Conservation (phyloP, 2,113 vertebrate species). For the Nesoenas mayeri region DNA sequence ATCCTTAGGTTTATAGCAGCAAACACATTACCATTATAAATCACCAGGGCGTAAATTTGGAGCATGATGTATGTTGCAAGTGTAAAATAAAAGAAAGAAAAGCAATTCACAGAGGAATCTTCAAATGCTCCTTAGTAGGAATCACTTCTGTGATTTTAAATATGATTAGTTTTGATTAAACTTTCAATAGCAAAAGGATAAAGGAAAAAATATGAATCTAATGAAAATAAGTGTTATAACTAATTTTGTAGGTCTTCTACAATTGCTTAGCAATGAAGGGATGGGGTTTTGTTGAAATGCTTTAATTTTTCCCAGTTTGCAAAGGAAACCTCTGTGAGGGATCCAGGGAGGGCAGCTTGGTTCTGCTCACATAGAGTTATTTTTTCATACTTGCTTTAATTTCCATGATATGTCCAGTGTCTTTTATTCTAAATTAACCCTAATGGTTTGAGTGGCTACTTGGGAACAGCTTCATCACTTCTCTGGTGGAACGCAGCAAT, state of each 20-base stretch:
- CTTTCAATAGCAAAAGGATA: background rate
- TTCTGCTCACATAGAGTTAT: background rate
- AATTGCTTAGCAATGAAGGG: background rate
- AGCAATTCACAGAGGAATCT: background rate
- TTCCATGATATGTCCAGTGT: fast-evolving
- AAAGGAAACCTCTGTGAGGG: background rate
- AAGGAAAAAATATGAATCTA: background rate
- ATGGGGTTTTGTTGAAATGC: background rate
- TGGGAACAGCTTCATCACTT: background rate
- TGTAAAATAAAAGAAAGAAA: background rate
- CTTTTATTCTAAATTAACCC: background rate
- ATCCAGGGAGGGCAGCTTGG: background rate
- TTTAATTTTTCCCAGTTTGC: background rate
- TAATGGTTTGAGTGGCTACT: background rate
- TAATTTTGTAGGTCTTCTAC: background rate
- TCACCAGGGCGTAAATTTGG: background rate
- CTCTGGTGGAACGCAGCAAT: background rate
- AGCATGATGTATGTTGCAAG: background rate
- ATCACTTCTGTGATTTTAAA: background rate
- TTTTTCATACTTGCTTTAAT: background rate
- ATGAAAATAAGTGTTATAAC: background rate
- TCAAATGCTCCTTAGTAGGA: background rate
- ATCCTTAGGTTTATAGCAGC: background rate
- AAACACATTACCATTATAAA: background rate
- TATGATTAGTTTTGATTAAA: background rate